Evolutionary conservation across 2,888 invertebrate species (phyloP).

Genomic region (Urechis unicinctus): DNA sequence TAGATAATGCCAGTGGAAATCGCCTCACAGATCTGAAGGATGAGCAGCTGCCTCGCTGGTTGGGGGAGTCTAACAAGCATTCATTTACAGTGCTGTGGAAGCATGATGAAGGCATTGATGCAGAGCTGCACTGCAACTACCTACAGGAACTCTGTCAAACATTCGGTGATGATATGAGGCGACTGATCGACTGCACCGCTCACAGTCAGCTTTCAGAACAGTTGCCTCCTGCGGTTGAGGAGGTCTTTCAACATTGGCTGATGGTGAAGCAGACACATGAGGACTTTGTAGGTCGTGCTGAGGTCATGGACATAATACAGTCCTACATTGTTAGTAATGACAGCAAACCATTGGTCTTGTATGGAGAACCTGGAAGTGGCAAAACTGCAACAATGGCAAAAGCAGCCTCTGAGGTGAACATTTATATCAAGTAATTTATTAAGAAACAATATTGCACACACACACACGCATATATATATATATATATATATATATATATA

Average conservation of each 20-base stretch:
- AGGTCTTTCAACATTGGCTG: slow-evolving; percentile 16
- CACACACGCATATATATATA: slow-evolving; percentile 6
- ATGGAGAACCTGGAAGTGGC: slow-evolving; percentile 34
- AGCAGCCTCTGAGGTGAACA: slow-evolving; percentile 31
- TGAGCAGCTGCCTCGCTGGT: slow-evolving; percentile 15
- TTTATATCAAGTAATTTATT: neutral
- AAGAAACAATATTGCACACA: neutral
- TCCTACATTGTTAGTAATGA: slow-evolving; percentile 28
- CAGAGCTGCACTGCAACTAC: slow-evolving; percentile 36
- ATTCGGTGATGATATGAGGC: slow-evolving; percentile 22
- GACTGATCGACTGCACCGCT: slow-evolving; percentile 9
- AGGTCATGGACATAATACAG: slow-evolving; percentile 22
- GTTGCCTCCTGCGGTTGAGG: slow-evolving; percentile 11
- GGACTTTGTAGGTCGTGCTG: slow-evolving; percentile 22
- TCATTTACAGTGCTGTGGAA: slow-evolving; percentile 42
- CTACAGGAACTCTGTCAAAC: slow-evolving; percentile 30
- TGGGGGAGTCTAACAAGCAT: slow-evolving; percentile 24
- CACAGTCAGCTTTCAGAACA: neutral
- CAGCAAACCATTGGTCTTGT: slow-evolving; percentile 31
- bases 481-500: neutral
- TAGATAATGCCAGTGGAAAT: slow-evolving; percentile 7
- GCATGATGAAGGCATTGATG: slow-evolving; percentile 41
- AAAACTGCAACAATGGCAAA: slow-evolving; percentile 38
- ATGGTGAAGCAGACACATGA: neutral
- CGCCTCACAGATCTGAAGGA: slow-evolving; percentile 28